Evolutionary conservation across 2,797 vertebrate genomes (phyloP).

Genomic region (Sebastes nivosus): DNA sequence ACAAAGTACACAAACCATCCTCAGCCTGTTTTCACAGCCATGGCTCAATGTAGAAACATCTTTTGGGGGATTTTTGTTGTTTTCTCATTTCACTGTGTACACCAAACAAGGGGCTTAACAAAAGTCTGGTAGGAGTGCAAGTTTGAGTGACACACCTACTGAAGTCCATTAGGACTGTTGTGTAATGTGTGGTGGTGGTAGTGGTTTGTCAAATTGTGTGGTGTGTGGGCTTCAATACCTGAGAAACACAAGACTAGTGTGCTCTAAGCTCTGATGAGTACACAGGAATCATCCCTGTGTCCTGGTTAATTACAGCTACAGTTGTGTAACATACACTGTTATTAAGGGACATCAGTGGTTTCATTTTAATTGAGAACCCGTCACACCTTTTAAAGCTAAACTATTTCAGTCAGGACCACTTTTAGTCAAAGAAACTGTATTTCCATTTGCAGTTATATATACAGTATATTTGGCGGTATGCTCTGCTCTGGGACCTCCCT

Average conservation of each 20-base stretch:
- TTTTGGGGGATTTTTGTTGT: neutral
- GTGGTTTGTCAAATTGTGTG: neutral
- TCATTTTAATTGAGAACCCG: neutral
- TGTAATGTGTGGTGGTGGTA: neutral
- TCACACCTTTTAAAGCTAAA: no score
- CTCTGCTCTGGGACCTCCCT: no score
- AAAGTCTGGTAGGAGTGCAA: neutral
- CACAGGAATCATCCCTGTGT: neutral
- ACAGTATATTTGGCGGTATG: no score
- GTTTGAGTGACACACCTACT: neutral
- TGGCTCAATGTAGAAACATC: neutral
- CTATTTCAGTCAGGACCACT: no score
- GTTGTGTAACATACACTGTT: neutral
- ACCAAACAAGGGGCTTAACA: neutral
- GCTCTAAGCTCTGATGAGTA: neutral
- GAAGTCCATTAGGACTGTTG: neutral
- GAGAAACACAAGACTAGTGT: neutral
- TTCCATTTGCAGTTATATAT: no score
- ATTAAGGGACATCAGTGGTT: neutral
- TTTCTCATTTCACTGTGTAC: neutral
- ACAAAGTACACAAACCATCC: neutral
- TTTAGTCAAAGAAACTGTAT: no score
- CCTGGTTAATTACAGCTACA: neutral
- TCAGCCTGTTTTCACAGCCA: neutral
- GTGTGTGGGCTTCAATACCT: neutral